These are phyloP conservation scores for Rhamnusium bicolor DNA, from an alignment of 2,888 invertebrate genomes.

Conservation along the genomic window DNA sequence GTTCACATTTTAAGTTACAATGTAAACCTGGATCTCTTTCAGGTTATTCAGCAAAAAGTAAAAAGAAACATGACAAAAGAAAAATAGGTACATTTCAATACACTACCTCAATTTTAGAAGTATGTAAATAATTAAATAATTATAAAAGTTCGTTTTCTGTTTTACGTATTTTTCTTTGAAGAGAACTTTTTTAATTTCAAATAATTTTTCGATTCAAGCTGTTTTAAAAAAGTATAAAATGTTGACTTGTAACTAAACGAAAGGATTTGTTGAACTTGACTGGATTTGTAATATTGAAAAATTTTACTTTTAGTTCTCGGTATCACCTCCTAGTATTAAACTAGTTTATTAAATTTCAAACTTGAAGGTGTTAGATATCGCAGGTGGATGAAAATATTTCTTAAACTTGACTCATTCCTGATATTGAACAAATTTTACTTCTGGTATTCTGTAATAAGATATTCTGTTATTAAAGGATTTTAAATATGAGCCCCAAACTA, in stretches of 20 bases:
- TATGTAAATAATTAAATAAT: too few relatives aligned
- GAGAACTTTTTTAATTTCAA: not conserved
- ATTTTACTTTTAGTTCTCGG: not conserved
- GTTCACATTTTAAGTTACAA: too few relatives aligned
- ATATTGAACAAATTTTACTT: not conserved
- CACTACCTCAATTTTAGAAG: too few relatives aligned
- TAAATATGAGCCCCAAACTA: too few relatives aligned
- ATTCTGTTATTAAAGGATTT: not conserved
- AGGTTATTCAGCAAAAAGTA: too few relatives aligned
- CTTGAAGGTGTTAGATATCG: not conserved
- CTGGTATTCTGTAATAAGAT: not conserved
- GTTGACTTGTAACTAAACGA: too few relatives aligned
- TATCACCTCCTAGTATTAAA: not conserved
- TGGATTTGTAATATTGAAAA: conserved; percentile 5
- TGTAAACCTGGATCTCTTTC: too few relatives aligned
- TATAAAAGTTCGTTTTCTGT: not conserved
- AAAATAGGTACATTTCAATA: too few relatives aligned
- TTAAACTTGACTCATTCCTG: not conserved
- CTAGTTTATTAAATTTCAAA: not conserved
- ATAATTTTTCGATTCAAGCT: too few relatives aligned
- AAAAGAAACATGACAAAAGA: too few relatives aligned
- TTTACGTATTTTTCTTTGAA: not conserved
- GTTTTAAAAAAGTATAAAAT: too few relatives aligned
- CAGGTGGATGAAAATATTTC: not conserved
- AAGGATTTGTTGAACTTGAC: too few relatives aligned